Base-by-base conservation (phyloP, 2,888 invertebrate genomes). In the Meloe dianella region DNA sequence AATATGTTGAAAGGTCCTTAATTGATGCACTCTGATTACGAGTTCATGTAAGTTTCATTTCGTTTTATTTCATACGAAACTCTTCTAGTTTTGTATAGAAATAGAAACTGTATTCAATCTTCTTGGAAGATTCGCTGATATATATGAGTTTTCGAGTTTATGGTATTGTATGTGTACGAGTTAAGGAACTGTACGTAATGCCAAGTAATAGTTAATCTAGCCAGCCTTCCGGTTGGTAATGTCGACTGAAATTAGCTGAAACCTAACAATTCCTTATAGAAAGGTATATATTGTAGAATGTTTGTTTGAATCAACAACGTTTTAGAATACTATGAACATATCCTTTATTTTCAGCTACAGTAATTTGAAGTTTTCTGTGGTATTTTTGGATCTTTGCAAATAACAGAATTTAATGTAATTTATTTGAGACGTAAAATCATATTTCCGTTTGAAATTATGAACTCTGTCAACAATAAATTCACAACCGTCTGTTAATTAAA, bases 341-440 rank as follows among this genome's bases (percentile, higher is more conserved):
- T 30, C 30, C 12, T 32, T 12, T 32, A n/a, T n/a, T n/a, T n/a
- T n/a, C n/a, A n/a, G n/a, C n/a, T n/a, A n/a, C n/a, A n/a, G n/a
- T n/a, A n/a, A n/a, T n/a, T n/a, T n/a, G n/a, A n/a, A n/a, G n/a
- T n/a, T n/a, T n/a, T n/a, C n/a, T n/a, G 27, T 27, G 27, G 27
- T 4, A 27, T 2, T n/a, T n/a, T 27, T 27, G 27, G 27, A 27
- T 27, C 27, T 27, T 27, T 17, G 10, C 41, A 51, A 51, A 32
- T 51, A 54, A 32, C 1, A 7, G 32, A 32, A 32, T 32, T 32
- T 14, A 12, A 35, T 56, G 12, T 47, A 60, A 51, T 51, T 63
- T 51, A 64, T 60, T 64, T 64, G 12, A 47, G 22, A 64, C 32
- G 38, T 30, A 29, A 41, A 30, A 64, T 59, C 57, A 58, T 35